These are phyloP conservation scores for Parauchenoglanis ngamensis DNA, from an alignment of 2,797 vertebrate species.

Conservation along the genomic window DNA sequence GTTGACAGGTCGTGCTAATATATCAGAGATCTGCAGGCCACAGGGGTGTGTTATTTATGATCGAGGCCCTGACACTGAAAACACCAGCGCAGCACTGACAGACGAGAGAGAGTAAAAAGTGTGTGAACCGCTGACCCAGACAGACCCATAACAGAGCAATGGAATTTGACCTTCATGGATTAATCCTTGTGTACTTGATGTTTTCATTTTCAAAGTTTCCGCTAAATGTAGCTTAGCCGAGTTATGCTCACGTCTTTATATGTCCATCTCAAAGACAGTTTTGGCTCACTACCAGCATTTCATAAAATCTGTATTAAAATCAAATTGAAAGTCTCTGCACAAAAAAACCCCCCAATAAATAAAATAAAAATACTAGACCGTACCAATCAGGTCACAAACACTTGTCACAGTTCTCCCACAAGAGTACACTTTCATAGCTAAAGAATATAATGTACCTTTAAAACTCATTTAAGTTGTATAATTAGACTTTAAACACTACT, in stretches of 20 bases:
- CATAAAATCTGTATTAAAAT: not conserved
- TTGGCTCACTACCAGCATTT: not conserved
- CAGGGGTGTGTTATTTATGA: conserved; percentile 79
- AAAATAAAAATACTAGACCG: no score
- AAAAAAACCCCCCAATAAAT: no score
- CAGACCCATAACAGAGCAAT: not conserved
- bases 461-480: not conserved
- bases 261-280: not conserved
- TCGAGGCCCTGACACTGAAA: conserved; percentile 68
- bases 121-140: conserved; percentile 14
- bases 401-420: not conserved
- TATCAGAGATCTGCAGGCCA: conserved; percentile 67
- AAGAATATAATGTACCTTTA: not conserved
- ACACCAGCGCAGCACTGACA: conserved; percentile 55
- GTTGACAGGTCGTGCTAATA: conserved; percentile 69
- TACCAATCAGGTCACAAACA: not conserved
- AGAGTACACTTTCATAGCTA: not conserved
- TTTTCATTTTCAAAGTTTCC: not conserved
- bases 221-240: not conserved
- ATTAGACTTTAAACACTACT: conserved; percentile 7
- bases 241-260: not conserved
- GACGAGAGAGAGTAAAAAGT: conserved; percentile 23
- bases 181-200: not conserved
- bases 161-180: not conserved
- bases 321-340: not conserved